phyloP scores from a whole-genome alignment of 2,113 vertebrate genomes.

The Butorides virescens region DNA sequence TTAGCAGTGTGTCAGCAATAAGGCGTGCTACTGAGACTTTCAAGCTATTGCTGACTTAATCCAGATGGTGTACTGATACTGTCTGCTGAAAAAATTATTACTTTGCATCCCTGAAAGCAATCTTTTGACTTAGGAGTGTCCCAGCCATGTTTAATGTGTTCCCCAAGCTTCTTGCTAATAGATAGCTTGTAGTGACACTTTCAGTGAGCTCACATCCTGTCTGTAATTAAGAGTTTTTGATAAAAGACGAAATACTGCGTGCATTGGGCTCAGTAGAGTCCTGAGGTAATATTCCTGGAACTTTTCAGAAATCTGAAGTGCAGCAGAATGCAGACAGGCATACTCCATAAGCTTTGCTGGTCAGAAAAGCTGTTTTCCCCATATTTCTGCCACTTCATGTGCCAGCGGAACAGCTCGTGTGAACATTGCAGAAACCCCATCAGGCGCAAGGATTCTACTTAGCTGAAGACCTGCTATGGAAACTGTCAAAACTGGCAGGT shows the following conservation, averaged over 20 bases:
- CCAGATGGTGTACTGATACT: not conserved
- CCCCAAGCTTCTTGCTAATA: not conserved
- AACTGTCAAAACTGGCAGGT: not conserved
- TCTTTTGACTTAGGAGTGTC: not conserved
- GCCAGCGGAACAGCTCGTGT: not conserved
- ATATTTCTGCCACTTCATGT: not conserved
- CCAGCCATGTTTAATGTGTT: not conserved
- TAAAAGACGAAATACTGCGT: fast-evolving
- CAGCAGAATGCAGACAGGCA: not conserved
- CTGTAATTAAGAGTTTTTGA: not conserved
- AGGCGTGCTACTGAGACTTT: not conserved
- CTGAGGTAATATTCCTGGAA: not conserved
- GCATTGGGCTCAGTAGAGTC: not conserved
- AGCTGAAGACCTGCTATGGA: not conserved
- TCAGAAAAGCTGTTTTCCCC: not conserved
- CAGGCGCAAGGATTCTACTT: not conserved
- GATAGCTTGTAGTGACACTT: not conserved
- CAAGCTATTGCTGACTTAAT: not conserved
- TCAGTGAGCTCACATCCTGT: not conserved
- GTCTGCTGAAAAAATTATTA: not conserved
- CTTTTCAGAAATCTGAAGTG: not conserved
- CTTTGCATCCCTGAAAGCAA: not conserved
- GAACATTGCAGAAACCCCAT: not conserved
- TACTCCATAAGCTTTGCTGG: not conserved
- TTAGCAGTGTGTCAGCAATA: not conserved